phyloP scores from a whole-genome alignment of 2,113 vertebrate species.

The Psammodynastes pulverulentus region DNA sequence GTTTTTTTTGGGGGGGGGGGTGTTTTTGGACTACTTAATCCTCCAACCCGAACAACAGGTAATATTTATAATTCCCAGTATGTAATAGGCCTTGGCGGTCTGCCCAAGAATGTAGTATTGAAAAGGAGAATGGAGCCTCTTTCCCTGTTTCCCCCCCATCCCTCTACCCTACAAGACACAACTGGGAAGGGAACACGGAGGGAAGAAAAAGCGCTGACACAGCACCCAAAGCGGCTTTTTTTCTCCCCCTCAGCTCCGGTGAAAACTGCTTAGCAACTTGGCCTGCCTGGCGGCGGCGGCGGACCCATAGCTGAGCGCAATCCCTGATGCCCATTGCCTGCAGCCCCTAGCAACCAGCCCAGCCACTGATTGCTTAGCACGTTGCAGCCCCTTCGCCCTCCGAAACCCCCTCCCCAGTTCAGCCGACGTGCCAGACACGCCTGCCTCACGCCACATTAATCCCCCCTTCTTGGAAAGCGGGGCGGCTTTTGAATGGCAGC shows the following conservation, averaged over 20 bases:
- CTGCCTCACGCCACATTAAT: conserved; percentile 1
- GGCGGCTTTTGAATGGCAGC: not conserved
- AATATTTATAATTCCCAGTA: conserved; percentile 11
- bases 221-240: conserved; percentile 11
- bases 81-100: not conserved
- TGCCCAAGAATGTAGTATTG: conserved; percentile 19
- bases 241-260: not conserved
- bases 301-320: not conserved
- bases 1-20: too few relatives aligned
- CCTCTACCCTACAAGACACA: not conserved
- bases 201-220: not conserved
- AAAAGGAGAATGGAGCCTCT: not conserved
- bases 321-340: not conserved
- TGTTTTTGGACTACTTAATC: not conserved
- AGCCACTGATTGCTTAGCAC: not conserved
- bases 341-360: conserved; percentile 24
- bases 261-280: conserved; percentile 34
- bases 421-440: conserved; percentile 4
- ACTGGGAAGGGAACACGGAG: not conserved
- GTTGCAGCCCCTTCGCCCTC: not conserved
- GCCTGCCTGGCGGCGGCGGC: not conserved
- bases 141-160: not conserved
- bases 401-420: not conserved
- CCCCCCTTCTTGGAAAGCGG: conserved; percentile 7
- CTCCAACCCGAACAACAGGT: conserved; percentile 18